Evolutionary conservation across 1,140 invertebrate species (phyloP).

Genomic region (Frieseomelitta varia): DNA sequence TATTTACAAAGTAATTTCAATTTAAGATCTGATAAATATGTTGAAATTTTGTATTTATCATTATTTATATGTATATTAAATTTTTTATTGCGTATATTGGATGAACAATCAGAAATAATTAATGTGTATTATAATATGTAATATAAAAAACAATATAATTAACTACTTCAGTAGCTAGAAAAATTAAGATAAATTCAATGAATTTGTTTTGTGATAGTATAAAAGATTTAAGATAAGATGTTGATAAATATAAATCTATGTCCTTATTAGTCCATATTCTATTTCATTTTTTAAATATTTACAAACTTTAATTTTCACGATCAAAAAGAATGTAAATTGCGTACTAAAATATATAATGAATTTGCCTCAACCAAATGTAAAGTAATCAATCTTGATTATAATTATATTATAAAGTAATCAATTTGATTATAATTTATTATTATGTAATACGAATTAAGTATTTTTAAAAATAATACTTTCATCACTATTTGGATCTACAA

Average conservation of each 20-base stretch:
- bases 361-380: not conserved
- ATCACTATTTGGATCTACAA: not conserved
- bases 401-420: too few species aligned
- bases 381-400: not conserved
- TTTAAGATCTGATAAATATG: not conserved
- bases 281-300: not conserved
- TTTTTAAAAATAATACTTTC: not conserved
- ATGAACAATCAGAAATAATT: conserved; percentile 1
- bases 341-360: too few species aligned
- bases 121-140: not conserved
- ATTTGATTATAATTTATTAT: not conserved
- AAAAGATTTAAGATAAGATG: not conserved
- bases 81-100: not conserved
- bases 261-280: not conserved
- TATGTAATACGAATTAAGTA: not conserved
- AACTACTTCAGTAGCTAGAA: not conserved
- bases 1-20: conserved; percentile 1
- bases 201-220: conserved; percentile 1
- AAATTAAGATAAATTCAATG: not conserved
- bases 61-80: not conserved
- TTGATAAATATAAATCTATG: conserved; percentile 2
- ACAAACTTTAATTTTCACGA: not conserved
- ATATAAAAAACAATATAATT: not conserved
- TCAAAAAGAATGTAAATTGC: not conserved
- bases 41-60: not conserved